Percentiles rank a stretch among this genome's conserved stretches.
These are phyloP conservation scores for Ophonus ardosiacus DNA, from an alignment of 2,888 invertebrate species.

Conservation along the genomic window DNA sequence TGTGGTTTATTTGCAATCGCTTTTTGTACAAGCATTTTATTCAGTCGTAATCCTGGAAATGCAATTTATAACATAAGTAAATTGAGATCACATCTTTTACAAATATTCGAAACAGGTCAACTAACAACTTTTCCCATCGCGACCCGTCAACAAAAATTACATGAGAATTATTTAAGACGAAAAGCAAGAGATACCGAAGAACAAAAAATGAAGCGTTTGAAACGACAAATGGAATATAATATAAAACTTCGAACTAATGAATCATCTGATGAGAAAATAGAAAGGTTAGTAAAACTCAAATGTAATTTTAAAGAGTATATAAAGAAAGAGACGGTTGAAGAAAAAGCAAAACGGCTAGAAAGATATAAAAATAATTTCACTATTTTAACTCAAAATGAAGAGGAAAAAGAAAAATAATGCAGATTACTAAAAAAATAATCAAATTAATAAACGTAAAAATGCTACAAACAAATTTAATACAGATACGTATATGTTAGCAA, in stretches of 20 bases:
- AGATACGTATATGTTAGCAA: background rate
- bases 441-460: background rate
- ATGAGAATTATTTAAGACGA: background rate
- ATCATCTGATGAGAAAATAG: background rate
- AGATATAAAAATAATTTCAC: background rate
- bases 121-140: background rate
- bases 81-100: background rate
- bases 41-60: background rate
- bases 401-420: background rate
- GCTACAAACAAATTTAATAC: background rate
- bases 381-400: background rate
- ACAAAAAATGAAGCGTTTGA: background rate
- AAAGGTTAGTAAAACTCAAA: background rate
- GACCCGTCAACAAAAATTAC: background rate
- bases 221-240: background rate
- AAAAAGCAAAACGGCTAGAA: background rate
- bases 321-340: background rate
- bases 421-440: background rate
- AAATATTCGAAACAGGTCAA: background rate
- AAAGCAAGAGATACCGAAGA: background rate
- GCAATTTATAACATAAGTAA: background rate
- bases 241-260: background rate
- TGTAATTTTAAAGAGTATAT: too few relatives aligned
- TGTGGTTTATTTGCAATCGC: slow-evolving; percentile 19
- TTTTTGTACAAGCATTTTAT: background rate